Evolutionary conservation across 1,140 invertebrate species (phyloP), one percentile per base, ranked within the genome.

Genomic region (Venturia canescens): DNA sequence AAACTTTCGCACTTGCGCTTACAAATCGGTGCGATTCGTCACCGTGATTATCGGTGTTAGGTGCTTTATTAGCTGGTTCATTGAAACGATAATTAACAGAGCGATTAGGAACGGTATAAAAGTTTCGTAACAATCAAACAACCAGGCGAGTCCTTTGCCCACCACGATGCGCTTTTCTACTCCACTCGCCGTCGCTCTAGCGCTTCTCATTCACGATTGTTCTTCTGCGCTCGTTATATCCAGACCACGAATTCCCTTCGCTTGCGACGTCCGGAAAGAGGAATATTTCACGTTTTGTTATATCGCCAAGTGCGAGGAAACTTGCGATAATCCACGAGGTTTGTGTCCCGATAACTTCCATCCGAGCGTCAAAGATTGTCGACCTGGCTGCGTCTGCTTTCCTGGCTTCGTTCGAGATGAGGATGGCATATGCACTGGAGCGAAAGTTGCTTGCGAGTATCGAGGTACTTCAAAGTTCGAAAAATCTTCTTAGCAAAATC

Each of bases 271-370:
- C 6, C 44, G 69, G 31, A 71, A 71, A n/a, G 15, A 71, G 18
- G 69, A 71, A 71, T 71, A 71, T 71, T 71, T 71, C 4, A 71
- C 31, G 18, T 38, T 34, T 34, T 71, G 69, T 71, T 71, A 71
- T n/a, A 71, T 71, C 4, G 31, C 69, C 69, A 34, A 71, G 34
- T 71, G 69, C 31, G 69, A 71, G 21, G 69, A 44, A 11, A 38
- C 69, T 38, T 71, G 69, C 21, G 69, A 71, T 5, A 71, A 71
- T 71, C 69, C 15, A 21, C 4, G 13, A 44, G 69, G 69, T 5
- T 18, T 34, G 3, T 71, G 69, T 44, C 69, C 69, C 1, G 31
- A 71, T 44, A 11, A 29, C 6, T 71, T 71, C 44, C 31, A 21
- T 44, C 31, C 34, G 4, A 11, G 18, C 31, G 18, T n/a, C 69